Evolutionary conservation across 2,113 vertebrate genomes (phyloP).

Genomic region (Thamnophis sirtalis): DNA sequence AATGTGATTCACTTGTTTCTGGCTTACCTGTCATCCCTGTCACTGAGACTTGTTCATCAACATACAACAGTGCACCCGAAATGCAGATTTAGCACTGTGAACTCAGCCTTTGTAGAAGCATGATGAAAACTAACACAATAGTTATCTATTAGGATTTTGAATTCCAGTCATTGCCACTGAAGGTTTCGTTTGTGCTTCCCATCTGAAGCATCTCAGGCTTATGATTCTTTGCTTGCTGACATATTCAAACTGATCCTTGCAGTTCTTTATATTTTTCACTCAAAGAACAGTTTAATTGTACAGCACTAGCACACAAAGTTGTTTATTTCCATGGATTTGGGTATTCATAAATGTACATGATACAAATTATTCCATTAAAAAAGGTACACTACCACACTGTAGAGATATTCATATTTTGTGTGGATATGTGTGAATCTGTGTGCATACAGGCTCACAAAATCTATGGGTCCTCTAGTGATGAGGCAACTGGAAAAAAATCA

Average conservation of each 20-base stretch:
- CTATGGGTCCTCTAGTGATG: constrained; percentile 88
- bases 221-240: neutral
- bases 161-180: neutral
- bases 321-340: neutral
- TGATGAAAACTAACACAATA: neutral
- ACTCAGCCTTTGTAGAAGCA: neutral
- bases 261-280: neutral
- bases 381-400: neutral
- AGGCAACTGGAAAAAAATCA: constrained; percentile 87
- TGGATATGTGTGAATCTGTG: neutral
- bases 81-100: neutral
- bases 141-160: neutral
- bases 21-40: neutral
- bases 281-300: neutral
- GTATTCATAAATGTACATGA: neutral
- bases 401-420: neutral
- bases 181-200: neutral
- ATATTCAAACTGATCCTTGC: neutral
- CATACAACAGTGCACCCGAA: neutral
- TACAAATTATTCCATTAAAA: neutral
- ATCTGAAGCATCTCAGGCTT: neutral
- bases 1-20: neutral
- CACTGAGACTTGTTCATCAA: neutral
- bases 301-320: neutral
- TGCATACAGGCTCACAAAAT: constrained; percentile 73